These are phyloP conservation scores for Chamaetylas fuelleborni DNA, from an alignment of 2,113 vertebrate genomes.

Conservation along the genomic window DNA sequence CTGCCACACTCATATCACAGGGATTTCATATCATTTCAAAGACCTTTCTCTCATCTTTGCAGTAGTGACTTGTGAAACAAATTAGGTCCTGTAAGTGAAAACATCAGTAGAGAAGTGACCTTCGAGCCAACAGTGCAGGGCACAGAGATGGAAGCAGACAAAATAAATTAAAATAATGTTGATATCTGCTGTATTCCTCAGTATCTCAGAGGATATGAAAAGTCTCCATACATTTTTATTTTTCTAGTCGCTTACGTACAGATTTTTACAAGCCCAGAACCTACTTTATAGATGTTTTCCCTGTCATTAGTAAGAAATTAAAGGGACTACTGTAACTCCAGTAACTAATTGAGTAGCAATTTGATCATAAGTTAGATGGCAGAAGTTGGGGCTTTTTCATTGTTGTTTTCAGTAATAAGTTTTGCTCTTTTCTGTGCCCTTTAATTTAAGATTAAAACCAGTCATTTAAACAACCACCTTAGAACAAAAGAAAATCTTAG, in stretches of 20 bases:
- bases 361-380: neutral
- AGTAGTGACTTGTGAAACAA: conserved; percentile 17
- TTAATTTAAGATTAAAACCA: neutral
- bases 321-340: neutral
- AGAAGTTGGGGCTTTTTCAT: neutral
- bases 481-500: neutral
- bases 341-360: neutral
- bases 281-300: neutral
- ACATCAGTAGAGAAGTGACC: conserved; percentile 15
- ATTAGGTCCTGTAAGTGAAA: conserved; percentile 51
- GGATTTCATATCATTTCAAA: conserved; percentile 39
- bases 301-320: neutral
- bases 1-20: neutral
- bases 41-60: conserved; percentile 2
- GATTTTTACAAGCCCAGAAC: neutral
- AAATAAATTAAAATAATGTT: conserved; percentile 28
- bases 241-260: neutral
- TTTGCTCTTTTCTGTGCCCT: neutral
- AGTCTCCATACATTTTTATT: neutral
- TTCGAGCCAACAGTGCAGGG: conserved; percentile 13
- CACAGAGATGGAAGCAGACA: neutral
- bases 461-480: neutral
- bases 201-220: neutral
- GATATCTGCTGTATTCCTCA: neutral
- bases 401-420: neutral